Evolutionary conservation across 2,888 invertebrate genomes (phyloP), one percentile per base, ranked within the genome.

Genomic region (Noctua pronuba): DNA sequence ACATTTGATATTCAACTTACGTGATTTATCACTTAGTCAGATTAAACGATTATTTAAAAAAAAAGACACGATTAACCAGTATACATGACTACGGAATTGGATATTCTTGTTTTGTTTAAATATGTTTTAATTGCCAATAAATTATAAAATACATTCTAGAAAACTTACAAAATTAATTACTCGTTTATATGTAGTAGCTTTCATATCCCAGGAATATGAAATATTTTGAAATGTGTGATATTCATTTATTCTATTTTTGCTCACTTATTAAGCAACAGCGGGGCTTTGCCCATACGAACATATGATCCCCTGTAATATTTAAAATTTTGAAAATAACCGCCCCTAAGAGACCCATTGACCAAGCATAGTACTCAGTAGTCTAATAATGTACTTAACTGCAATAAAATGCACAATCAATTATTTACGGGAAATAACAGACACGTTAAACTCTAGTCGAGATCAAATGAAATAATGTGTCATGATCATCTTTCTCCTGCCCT

Each of bases 61-160:
- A 49, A 46, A 62, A 31, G n/a, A 49, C 49, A 31, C 1, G 62
- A 16, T 2, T 52, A n/a, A 52, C 62, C 38, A n/a, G 62, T 74
- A n/a, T 49, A 16, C 31, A 13, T n/a, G n/a, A 13, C 13, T 1
- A 70, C 16, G 44, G 24, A 31, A 49, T 62, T 13, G 31, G 13
- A n/a, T n/a, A 52, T 41, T 49, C 62, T 31, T 52, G 75, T 75
- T 74, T 31, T 41, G 16, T 75, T 24, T 28, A 35, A 52, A 75
- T 74, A 31, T 73, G 31, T 62, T 28, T 73, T 46, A 49, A 75
- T 46, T 11, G 24, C 38, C 24, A 8, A 28, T 73, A 24, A 28
- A 73, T 21, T 24, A 35, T 24, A 24, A 6, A 24, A 28, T 21
- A 28, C 11, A 28, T 73, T 28, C 13, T 38, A 62, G 0, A 41